Percentiles rank a stretch among this genome's conserved stretches.
Evolutionary conservation across 1,140 invertebrate genomes (phyloP).

Genomic region (Drosophila mojavensis): DNA sequence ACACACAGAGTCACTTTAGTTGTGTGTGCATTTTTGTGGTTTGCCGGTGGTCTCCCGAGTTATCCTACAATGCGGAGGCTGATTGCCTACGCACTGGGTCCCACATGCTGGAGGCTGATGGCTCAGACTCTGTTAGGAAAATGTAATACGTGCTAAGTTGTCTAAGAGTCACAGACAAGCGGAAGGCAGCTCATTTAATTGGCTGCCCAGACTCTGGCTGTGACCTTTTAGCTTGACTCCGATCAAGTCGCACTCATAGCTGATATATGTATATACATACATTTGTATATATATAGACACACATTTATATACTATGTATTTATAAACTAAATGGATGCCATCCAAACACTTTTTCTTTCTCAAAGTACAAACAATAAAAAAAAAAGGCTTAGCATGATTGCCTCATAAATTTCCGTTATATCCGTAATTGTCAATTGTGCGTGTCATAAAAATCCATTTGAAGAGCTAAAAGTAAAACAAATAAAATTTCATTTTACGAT

Average conservation of each 20-base stretch:
- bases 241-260: not conserved
- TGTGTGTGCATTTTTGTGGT: slow-evolving; percentile 64
- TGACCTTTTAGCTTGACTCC: slow-evolving; percentile 13
- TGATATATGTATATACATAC: not conserved
- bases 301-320: not conserved
- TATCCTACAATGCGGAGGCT: slow-evolving; percentile 52
- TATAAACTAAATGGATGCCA: not conserved
- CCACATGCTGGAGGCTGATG: not conserved
- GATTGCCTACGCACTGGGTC: slow-evolving; percentile 62
- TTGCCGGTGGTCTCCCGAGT: slow-evolving; percentile 59
- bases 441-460: slow-evolving; percentile 77
- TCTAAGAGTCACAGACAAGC: slow-evolving; percentile 50
- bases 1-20: slow-evolving; percentile 26
- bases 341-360: slow-evolving; percentile 15
- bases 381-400: slow-evolving; percentile 57
- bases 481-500: slow-evolving; percentile 72
- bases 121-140: slow-evolving; percentile 19
- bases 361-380: slow-evolving; percentile 37
- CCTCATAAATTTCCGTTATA: slow-evolving; percentile 68
- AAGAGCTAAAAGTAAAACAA: slow-evolving; percentile 7
- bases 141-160: slow-evolving; percentile 62
- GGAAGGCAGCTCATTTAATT: slow-evolving; percentile 58
- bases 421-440: slow-evolving; percentile 74
- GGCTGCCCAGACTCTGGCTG: slow-evolving; percentile 26
- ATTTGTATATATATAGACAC: not conserved